Evolutionary conservation across 2,888 invertebrate species (phyloP).

Genomic region (Acronicta aceris): DNA sequence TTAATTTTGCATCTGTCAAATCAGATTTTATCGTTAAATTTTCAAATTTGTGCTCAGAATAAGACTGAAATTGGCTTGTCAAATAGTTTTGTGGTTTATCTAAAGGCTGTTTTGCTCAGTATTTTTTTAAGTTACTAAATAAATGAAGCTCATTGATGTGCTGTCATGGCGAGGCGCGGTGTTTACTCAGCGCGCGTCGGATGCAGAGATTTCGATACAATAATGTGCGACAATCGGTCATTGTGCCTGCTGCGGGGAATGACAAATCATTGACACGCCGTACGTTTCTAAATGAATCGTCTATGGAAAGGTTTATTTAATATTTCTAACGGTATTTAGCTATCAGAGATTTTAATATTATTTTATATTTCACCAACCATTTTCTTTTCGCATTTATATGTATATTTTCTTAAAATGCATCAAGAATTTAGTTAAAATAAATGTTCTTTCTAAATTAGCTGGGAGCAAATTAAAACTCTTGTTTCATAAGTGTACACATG

Average conservation of each 20-base stretch:
- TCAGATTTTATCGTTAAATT: slow-evolving; percentile 46
- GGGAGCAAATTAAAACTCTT: no score
- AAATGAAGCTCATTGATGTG: slow-evolving; percentile 85
- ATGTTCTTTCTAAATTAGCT: no score
- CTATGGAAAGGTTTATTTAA: slow-evolving; percentile 29
- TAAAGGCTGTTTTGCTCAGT: slow-evolving; percentile 58
- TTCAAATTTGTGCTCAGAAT: slow-evolving; percentile 45
- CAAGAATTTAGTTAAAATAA: no score
- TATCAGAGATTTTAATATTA: neutral
- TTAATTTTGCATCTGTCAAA: slow-evolving; percentile 52
- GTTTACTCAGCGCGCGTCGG: slow-evolving; percentile 77
- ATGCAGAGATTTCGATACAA: slow-evolving; percentile 62
- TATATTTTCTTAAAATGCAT: no score
- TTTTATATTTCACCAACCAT: neutral
- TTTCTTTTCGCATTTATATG: neutral
- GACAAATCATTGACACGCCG: slow-evolving; percentile 70
- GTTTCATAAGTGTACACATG: no score
- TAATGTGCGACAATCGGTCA: slow-evolving; percentile 69
- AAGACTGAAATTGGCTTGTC: slow-evolving; percentile 60
- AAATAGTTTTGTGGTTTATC: slow-evolving; percentile 57
- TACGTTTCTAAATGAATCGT: slow-evolving; percentile 46
- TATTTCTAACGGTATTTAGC: slow-evolving; percentile 29
- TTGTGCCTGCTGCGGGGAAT: slow-evolving; percentile 64
- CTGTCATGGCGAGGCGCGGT: slow-evolving; percentile 74
- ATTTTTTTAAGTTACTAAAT: slow-evolving; percentile 86